Evolutionary conservation across 2,888 invertebrate genomes (phyloP).

Genomic region (Baronia brevicornis): DNA sequence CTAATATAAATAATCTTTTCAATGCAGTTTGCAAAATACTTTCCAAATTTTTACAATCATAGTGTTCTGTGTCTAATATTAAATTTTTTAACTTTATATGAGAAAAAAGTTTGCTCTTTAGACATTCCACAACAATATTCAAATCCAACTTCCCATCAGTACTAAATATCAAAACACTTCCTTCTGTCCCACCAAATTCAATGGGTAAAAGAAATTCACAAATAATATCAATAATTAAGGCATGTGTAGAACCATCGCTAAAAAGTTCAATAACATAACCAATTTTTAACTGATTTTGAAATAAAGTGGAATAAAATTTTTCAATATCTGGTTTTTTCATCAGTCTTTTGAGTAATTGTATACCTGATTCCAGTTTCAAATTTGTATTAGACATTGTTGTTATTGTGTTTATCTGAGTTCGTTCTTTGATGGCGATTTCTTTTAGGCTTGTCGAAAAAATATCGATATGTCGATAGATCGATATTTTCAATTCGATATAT

Average conservation of each 20-base stretch:
- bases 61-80: constrained; percentile 4
- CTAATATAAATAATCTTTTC: constrained; percentile 40
- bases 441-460: constrained; percentile 2
- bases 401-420: not conserved
- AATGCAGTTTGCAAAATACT: constrained; percentile 28
- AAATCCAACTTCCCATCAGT: constrained; percentile 59
- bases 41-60: constrained; percentile 20
- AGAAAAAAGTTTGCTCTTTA: constrained; percentile 29
- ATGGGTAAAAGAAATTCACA: constrained; percentile 41
- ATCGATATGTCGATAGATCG: no score
- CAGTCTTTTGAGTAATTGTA: constrained; percentile 74
- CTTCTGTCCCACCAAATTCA: constrained; percentile 34
- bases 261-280: constrained; percentile 53
- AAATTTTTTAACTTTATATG: constrained; percentile 8
- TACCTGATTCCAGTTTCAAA: constrained; percentile 72
- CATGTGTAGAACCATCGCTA: constrained; percentile 33
- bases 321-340: constrained; percentile 50
- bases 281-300: constrained; percentile 42
- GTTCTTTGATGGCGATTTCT: not conserved
- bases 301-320: constrained; percentile 64
- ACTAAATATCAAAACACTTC: constrained; percentile 50
- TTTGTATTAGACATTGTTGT: constrained; percentile 22
- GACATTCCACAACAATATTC: constrained; percentile 26
- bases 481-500: no score
- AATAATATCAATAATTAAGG: constrained; percentile 49